A percentile compares a stretch with the other conserved stretches of the same genome.
These are phyloP conservation scores for Corvus cornix DNA, from an alignment of 2,113 vertebrate species.

Conservation along the genomic window DNA sequence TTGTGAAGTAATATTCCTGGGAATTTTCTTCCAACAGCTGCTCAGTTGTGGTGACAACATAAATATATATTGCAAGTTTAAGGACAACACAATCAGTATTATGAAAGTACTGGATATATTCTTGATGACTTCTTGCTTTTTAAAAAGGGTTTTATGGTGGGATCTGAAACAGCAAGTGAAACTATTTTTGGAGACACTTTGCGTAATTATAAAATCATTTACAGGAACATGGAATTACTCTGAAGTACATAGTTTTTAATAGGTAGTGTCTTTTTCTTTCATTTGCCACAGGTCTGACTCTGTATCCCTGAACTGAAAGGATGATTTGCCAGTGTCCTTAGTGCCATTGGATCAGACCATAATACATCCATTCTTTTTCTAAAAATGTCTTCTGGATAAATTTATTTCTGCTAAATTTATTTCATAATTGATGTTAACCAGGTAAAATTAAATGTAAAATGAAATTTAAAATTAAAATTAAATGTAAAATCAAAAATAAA, in stretches of 20 bases:
- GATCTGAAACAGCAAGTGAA: neutral
- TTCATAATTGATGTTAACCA: neutral
- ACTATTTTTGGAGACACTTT: constrained; percentile 9
- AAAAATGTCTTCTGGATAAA: neutral
- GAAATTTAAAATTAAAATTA: neutral
- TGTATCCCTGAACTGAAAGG: neutral
- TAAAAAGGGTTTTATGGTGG: neutral
- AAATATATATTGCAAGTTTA: neutral
- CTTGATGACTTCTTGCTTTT: neutral
- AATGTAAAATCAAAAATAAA: neutral
- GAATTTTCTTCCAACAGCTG: neutral
- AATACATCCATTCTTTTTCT: neutral
- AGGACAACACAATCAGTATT: neutral
- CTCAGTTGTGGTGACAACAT: neutral
- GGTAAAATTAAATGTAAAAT: neutral
- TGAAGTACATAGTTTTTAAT: neutral
- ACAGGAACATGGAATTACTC: constrained; percentile 6
- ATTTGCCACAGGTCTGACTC: neutral
- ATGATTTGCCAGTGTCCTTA: neutral
- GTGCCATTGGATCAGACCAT: neutral
- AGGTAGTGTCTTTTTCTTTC: neutral
- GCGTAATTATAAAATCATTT: neutral
- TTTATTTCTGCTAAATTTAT: neutral
- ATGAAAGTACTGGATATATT: neutral
- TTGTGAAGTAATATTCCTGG: neutral